phyloP scores from a whole-genome alignment of 2,888 invertebrate genomes.

The Philereme transversata region DNA sequence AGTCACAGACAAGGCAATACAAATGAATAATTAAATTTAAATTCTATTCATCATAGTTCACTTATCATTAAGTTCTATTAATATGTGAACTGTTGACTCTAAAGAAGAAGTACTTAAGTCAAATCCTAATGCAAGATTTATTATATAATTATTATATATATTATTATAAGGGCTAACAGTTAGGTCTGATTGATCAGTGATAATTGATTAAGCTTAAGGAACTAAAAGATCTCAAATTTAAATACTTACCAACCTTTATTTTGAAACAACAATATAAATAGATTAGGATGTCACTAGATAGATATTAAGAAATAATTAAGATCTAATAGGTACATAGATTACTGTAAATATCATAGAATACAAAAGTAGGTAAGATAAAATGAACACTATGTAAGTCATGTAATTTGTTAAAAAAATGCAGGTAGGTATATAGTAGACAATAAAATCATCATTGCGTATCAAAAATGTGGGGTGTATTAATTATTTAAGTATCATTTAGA shows the following conservation, averaged over 20 bases:
- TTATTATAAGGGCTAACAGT: no score
- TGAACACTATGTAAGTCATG: neutral
- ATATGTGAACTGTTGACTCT: no score
- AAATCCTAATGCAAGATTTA: no score
- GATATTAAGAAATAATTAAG: conserved; percentile 3
- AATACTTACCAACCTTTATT: neutral
- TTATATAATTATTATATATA: no score
- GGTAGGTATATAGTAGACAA: conserved; percentile 12
- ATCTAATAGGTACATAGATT: neutral
- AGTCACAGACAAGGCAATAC: no score
- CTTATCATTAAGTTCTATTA: no score
- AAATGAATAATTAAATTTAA: no score
- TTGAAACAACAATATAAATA: conserved; percentile 16
- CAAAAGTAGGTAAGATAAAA: no score
- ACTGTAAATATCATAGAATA: no score
- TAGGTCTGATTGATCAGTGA: neutral
- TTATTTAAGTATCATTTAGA: conserved; percentile 24
- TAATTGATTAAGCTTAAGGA: neutral
- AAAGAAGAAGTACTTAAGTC: no score
- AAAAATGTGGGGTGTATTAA: conserved; percentile 11
- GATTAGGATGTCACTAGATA: conserved; percentile 16
- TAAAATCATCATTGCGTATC: conserved; percentile 16
- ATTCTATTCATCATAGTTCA: no score
- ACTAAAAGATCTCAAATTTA: neutral
- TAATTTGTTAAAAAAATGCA: neutral